Base-by-base conservation (phyloP, 1,140 invertebrate species). In the Nylanderia fulva region DNA sequence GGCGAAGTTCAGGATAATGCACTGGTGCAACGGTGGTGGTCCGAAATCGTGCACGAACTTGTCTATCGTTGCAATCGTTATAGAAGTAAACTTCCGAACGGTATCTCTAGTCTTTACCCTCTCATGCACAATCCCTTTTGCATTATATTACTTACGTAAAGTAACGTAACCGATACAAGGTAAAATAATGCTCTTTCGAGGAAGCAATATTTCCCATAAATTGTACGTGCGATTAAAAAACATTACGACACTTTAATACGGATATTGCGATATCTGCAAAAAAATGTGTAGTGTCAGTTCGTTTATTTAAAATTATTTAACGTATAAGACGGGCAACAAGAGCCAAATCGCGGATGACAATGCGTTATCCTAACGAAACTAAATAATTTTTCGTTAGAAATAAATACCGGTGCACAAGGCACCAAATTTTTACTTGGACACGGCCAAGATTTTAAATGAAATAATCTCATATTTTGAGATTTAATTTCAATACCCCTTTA, bases 1-100 rank as follows among this genome's bases (percentile, higher is more conserved):
- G 33, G 29, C 88, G 33, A 90, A 84, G 86, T 90, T 90, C 84
- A 76, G 74, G 86, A 90, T 90, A 88, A 90, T 87, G 54, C 60
- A 85, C 64, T 77, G 69, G 56, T 42, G 58, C 56, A 83, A 80
- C 52, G 21, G 36, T 58, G 24, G 39, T 13, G 52, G 9, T 58
- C 36, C 77, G 39, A 71, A 82, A 82, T 82, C 77, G 24, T 39
- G 33, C 52, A 36, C 29, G 36, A 48, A 54, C 21, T 27, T 71
- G 9, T 29, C 39, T 42, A 72, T 82, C n/a, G 36, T 29, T 52
- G 68, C 27, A 52, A 48, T 29, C 68, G 13, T 82, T 71, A 71
- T 42, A 64, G 15, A 42, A 29, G 7, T 33, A 45, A 72, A 79
- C 33, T 36, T 66, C 11, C 42, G 77, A 56, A n/a, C 45, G 18